phyloP scores from a whole-genome alignment of 2,113 vertebrate genomes.

The Colinus virginianus region DNA sequence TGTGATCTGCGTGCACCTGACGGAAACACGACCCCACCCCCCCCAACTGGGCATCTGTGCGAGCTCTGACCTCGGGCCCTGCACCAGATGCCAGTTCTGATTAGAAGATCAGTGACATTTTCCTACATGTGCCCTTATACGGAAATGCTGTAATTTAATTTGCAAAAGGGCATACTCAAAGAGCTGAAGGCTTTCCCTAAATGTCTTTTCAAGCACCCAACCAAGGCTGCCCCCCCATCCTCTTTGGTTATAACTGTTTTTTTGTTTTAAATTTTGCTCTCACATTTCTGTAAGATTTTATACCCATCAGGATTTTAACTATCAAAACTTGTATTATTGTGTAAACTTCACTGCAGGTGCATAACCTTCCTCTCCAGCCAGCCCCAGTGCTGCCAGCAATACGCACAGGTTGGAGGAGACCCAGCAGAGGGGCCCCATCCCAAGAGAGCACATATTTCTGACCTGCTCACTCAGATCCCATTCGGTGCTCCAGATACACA shows the following conservation, averaged over 20 bases:
- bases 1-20: background rate
- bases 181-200: conserved; percentile 8
- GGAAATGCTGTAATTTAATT: background rate
- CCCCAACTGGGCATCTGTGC: background rate
- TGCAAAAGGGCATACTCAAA: background rate
- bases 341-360: background rate
- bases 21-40: accelerated
- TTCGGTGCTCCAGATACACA: background rate
- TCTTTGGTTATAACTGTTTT: background rate
- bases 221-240: background rate
- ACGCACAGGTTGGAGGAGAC: accelerated
- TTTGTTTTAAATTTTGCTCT: background rate
- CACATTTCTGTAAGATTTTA: background rate
- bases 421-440: background rate
- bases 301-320: background rate
- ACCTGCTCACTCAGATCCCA: background rate
- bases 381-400: background rate
- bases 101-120: conserved; percentile 40
- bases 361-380: background rate
- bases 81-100: background rate
- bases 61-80: background rate
- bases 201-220: background rate
- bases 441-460: background rate
- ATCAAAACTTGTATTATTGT: background rate
- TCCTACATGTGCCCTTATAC: background rate